These are phyloP conservation scores for Corythaixoides concolor DNA, from an alignment of 2,113 vertebrate genomes.

Conservation along the genomic window DNA sequence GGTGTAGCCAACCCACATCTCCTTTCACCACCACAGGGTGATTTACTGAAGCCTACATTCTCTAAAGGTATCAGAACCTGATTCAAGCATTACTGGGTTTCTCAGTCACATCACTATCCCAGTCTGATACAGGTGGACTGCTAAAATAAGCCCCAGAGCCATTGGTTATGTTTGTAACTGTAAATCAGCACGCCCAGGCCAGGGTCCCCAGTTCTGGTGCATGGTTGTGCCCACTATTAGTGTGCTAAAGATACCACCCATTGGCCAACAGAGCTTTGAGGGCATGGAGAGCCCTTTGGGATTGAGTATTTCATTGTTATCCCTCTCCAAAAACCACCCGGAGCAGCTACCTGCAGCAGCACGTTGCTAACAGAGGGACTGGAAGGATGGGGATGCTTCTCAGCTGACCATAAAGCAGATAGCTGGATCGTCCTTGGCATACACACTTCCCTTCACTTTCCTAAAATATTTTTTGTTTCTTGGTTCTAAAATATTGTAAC, in stretches of 20 bases:
- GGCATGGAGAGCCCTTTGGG: fast-evolving
- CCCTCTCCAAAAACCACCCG: background rate
- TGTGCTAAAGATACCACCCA: background rate
- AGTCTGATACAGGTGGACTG: background rate
- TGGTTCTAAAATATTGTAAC: background rate
- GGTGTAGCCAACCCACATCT: background rate
- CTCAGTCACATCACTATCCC: fast-evolving
- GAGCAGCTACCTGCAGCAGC: background rate
- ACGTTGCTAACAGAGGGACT: background rate
- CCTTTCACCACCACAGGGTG: fast-evolving
- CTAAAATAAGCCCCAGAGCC: background rate
- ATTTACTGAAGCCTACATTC: background rate
- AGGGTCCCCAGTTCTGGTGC: background rate
- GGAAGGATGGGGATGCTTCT: background rate
- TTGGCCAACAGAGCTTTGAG: background rate
- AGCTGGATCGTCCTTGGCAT: fast-evolving
- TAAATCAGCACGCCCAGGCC: background rate
- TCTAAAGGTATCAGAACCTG: background rate
- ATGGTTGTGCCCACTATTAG: background rate
- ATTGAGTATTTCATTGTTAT: background rate
- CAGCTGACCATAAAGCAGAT: background rate
- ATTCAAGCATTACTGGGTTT: background rate
- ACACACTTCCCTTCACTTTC: background rate
- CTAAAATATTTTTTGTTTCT: background rate
- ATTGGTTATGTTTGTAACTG: background rate